Evolutionary conservation across 2,113 vertebrate genomes (phyloP).

Genomic region (Pycnonotus jocosus): DNA sequence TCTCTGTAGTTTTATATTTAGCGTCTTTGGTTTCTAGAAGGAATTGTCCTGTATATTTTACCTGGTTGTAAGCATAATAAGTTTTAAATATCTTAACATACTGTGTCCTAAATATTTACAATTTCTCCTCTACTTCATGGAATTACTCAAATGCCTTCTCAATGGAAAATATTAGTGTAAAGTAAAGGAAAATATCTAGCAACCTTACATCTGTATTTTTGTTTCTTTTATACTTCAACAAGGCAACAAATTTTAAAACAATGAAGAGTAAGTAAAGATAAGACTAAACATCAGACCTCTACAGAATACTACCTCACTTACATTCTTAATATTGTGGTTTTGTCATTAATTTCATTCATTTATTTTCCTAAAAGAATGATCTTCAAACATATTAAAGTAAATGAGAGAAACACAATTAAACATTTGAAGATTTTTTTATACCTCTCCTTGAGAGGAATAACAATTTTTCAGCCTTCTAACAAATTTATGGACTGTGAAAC

Average conservation of each 20-base stretch:
- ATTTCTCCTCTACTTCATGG: not conserved
- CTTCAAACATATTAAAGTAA: not conserved
- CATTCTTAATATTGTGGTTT: not conserved
- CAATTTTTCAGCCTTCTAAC: not conserved
- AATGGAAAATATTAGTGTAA: not conserved
- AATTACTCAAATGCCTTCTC: not conserved
- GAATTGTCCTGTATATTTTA: not conserved
- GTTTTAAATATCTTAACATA: not conserved
- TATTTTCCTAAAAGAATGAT: not conserved
- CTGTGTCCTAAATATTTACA: not conserved
- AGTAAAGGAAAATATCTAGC: not conserved
- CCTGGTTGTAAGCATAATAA: not conserved
- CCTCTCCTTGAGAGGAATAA: not conserved
- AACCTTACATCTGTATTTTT: not conserved
- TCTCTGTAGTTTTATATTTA: not conserved
- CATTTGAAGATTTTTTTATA: not conserved
- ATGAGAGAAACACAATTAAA: not conserved
- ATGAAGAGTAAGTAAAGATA: not conserved
- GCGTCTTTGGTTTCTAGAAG: not conserved
- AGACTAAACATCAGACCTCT: not conserved
- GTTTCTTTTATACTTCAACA: not conserved
- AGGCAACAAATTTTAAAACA: not conserved
- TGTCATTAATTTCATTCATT: not conserved
- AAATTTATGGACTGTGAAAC: not conserved
- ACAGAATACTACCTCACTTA: not conserved